Evolutionary conservation across 1,140 invertebrate genomes (phyloP).

Genomic region (Potamilus streckersoni): DNA sequence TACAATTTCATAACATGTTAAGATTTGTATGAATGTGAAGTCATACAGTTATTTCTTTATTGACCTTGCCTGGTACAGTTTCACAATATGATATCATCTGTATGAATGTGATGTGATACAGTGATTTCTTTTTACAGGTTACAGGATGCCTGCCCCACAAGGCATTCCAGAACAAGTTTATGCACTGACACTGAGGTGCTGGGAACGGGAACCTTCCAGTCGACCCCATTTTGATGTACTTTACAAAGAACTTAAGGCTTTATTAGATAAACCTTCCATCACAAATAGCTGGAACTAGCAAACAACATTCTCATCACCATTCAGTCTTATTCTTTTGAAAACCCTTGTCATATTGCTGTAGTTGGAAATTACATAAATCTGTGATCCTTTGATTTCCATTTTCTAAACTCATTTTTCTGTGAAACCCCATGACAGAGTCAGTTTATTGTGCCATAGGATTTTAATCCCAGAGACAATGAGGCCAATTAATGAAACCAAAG

Average conservation of each 20-base stretch:
- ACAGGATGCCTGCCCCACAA: conserved; percentile 91
- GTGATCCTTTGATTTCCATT: too few relatives aligned
- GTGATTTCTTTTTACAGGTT: conserved; percentile 73
- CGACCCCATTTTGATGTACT: conserved; percentile 88
- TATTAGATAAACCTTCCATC: conserved; percentile 12
- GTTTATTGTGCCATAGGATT: too few relatives aligned
- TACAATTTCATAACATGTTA: neutral
- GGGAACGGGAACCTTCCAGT: conserved; percentile 92
- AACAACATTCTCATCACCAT: too few relatives aligned
- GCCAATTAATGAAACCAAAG: too few relatives aligned
- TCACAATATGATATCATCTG: neutral
- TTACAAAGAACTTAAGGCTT: conserved; percentile 16
- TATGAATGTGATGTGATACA: neutral
- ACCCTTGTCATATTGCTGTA: too few relatives aligned
- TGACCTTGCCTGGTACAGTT: neutral
- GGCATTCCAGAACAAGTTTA: conserved; percentile 91
- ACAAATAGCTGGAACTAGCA: conserved; percentile 24
- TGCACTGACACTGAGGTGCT: conserved; percentile 90
- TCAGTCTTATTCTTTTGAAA: too few relatives aligned
- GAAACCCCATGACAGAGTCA: too few relatives aligned
- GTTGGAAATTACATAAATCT: too few relatives aligned
- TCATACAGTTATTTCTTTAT: neutral
- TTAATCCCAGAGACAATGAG: too few relatives aligned
- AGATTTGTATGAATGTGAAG: neutral
- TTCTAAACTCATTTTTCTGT: too few relatives aligned